Evolutionary conservation across 1,140 invertebrate genomes (phyloP), one percentile per base, ranked within the genome.

Genomic region (Sogatella furcifera): DNA sequence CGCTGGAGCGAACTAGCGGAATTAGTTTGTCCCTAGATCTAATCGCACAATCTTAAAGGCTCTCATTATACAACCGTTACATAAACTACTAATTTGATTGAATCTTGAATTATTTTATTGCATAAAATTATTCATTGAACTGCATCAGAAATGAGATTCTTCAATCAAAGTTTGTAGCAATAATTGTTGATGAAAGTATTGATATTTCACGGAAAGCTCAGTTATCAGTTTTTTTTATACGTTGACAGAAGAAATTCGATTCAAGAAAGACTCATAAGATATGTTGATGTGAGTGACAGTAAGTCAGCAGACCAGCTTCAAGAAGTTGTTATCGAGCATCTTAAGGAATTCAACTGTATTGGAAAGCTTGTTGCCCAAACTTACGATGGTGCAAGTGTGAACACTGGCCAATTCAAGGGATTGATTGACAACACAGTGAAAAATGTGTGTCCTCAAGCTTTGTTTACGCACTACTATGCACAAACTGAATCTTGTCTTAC

Each of bases 401-500:
- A 64, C 58, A 19, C 62, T 1, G 57, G 57, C 9, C 14, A 57
- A 24, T 42, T 61, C 28, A 61, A 64, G 38, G 59, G 55, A n/a
- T 34, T 62, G 55, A n/a, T 34, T 62, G 10, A 44, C 60, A 52
- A 1, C 31, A 24, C 59, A 57, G 43, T 60, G 11, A 55, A 63
- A 60, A 46, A 61, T 31, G 14, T 22, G 3, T 58, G 44, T 28
- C 52, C 57, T 55, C 31, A 34, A 57, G 53, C 52, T 6, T 24
- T 67, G 11, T 62, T 67, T 60, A 57, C 63, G n/a, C 65, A 65
- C 55, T 66, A 59, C 38, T 65, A 62, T 54, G 59, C 59, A 67
- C 55, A 43, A 56, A 17, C 24, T 66, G 28, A 67, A 65, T 59
- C 42, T 65, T 42, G 62, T 63, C 9, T 21, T 55, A 9, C 31